Percentiles rank a stretch among this genome's conserved stretches.
phyloP scores from a whole-genome alignment of 1,140 invertebrate genomes.

The Pseudobourletiella spinata region DNA sequence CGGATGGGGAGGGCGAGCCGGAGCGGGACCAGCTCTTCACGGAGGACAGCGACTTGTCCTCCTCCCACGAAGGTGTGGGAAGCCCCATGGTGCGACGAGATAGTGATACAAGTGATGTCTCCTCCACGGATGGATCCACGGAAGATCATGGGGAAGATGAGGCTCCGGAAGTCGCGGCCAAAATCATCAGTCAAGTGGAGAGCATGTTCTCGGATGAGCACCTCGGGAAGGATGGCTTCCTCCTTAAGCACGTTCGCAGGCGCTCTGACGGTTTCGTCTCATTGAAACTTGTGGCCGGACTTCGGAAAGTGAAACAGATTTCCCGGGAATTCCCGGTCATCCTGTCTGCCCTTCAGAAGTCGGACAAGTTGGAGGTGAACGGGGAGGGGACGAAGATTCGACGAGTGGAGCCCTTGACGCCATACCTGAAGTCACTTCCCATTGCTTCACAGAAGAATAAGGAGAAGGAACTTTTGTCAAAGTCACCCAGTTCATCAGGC shows the following conservation, averaged over 20 bases:
- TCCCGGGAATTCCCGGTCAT: constrained; percentile 81
- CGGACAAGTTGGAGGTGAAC: constrained; percentile 78
- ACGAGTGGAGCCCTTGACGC: constrained; percentile 70
- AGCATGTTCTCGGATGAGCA: constrained; percentile 92
- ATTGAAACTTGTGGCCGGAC: constrained; percentile 84
- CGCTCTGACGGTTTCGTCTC: constrained; percentile 93
- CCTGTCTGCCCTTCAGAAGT: constrained; percentile 44
- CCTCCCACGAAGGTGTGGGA: not conserved
- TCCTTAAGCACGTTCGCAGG: constrained; percentile 84
- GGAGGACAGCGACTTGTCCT: not conserved
- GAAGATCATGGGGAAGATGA: not conserved
- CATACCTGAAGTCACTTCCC: constrained; percentile 78
- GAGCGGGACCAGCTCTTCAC: not conserved
- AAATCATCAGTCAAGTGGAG: constrained; percentile 75
- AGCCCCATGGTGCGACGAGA: constrained; percentile 13
- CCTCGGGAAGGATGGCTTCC: constrained; percentile 87
- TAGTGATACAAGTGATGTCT: constrained; percentile 28
- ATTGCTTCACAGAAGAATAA: constrained; percentile 29
- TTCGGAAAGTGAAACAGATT: constrained; percentile 82
- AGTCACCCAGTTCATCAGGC: constrained; percentile 10
- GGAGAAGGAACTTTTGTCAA: constrained; percentile 12
- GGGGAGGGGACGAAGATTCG: constrained; percentile 83
- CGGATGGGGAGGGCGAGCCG: constrained; percentile 3
- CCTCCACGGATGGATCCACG: constrained; percentile 15
- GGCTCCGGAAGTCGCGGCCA: constrained; percentile 52